Evolutionary conservation across 2,888 invertebrate genomes (phyloP).

Genomic region (Drosophila paramelanica): DNA sequence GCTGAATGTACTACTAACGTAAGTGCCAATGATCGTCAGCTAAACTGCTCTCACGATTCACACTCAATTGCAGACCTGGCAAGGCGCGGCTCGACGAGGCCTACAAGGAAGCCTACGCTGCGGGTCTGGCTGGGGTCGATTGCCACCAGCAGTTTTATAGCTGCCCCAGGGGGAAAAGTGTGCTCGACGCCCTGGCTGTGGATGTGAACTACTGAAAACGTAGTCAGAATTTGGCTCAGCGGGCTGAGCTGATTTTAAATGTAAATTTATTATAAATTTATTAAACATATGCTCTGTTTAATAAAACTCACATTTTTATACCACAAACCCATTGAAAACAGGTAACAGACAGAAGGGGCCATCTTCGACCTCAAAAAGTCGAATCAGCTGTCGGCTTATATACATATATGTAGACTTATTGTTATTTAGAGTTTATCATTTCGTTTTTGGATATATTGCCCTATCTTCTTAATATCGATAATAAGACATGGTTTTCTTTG

Average conservation of each 20-base stretch:
- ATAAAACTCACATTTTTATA: background rate
- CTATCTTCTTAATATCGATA: no score
- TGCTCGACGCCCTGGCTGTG: constrained; percentile 83
- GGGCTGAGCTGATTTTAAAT: constrained; percentile 28
- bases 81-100: constrained; percentile 85
- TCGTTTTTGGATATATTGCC: no score
- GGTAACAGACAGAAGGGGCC: no score
- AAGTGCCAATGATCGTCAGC: constrained; percentile 24
- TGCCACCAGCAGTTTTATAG: constrained; percentile 87
- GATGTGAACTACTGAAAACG: constrained; percentile 80
- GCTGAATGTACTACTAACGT: constrained; percentile 54
- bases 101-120: constrained; percentile 87
- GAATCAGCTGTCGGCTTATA: no score
- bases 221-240: constrained; percentile 28
- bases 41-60: background rate
- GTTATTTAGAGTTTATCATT: no score
- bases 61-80: constrained; percentile 60
- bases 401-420: no score
- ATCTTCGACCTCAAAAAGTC: no score
- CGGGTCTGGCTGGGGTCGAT: constrained; percentile 83
- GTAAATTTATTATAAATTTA: no score
- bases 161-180: constrained; percentile 87
- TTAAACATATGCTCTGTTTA: no score
- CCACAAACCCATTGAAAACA: no score
- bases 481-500: no score